Base-by-base conservation (phyloP, 2,888 invertebrate genomes). In the Drosophila basisetae region DNA sequence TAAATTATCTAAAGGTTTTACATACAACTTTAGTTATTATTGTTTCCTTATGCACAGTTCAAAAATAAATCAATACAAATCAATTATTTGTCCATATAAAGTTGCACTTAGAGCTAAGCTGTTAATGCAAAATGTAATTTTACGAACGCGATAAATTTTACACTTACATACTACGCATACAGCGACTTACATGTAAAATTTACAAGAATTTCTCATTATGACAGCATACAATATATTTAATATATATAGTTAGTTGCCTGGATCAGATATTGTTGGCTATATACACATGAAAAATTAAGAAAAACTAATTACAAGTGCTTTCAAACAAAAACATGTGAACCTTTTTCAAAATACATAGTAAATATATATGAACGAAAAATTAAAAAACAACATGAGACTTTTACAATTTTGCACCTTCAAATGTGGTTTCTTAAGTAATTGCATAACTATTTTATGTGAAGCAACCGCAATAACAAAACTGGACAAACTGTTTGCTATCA, bases 1-100 rank as follows among this genome's bases (percentile, higher is more conserved):
- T 86, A 86, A 86, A 85, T 83, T 86, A 89, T 86, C 83, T 83
- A 83, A 86, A 82, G 81, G 83, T 76, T 84, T 80, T 78, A 77
- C 59, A 76, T 73, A 64, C 81, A 86, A 85, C 74, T 85, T 73
- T 75, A 83, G 80, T 83, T 78, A 72, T 83, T 71, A 56, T 75
- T 50, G 66, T 61, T 56, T 68, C 35, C 68, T 64, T 73, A 75
- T 62, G 71, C 68, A 49, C 68, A 75, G 67, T 76, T 60, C 64
- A 67, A 73, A 70, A 64, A 62, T 70, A 52, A 74, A 71, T 70
- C 55, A 68, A 80, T 66, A 54, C 60, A 69, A 72, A 63, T 67
- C 52, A 62, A 75, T 78, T 80, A 73, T 59, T 70, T 50, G 60
- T 76, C 37, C 53, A 67, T 50, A 64, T 50, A 47, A 30, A 68